Conservation (phyloP, 1,140 invertebrate genomes). For the Drosophila serrata region DNA sequence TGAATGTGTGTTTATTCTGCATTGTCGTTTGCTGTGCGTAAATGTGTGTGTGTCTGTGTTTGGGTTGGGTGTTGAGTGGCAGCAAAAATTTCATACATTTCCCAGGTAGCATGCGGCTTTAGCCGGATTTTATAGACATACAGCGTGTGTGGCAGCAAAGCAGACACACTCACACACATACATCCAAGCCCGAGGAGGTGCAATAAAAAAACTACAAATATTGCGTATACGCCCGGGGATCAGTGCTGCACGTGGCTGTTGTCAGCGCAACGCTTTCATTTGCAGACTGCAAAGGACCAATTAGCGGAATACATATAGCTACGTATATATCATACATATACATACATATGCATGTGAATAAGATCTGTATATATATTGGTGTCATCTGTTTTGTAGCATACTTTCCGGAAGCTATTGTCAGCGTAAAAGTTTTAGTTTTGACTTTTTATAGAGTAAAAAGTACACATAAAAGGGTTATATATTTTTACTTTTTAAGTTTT, state of each 20-base stretch:
- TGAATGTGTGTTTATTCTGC: slow-evolving; percentile 20
- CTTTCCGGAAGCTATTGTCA: slow-evolving; percentile 17
- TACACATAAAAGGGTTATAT: too few species aligned
- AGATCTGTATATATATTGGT: not conserved
- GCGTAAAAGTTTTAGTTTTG: not conserved
- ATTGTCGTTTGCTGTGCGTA: slow-evolving; percentile 31
- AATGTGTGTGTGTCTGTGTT: slow-evolving; percentile 2
- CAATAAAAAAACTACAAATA: slow-evolving; percentile 67
- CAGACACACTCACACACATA: not conserved
- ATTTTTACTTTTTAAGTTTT: too few species aligned
- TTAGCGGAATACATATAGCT: slow-evolving; percentile 52
- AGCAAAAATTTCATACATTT: slow-evolving; percentile 74
- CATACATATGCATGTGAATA: not conserved
- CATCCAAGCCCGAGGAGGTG: slow-evolving; percentile 3
- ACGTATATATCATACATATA: not conserved
- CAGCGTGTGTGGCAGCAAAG: slow-evolving; percentile 1
- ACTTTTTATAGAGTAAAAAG: not conserved
- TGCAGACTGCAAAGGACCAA: slow-evolving; percentile 59
- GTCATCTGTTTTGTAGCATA: slow-evolving; percentile 35
- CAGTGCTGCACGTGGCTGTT: slow-evolving; percentile 61
- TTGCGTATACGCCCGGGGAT: slow-evolving; percentile 73
- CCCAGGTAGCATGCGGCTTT: slow-evolving; percentile 75
- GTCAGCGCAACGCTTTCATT: slow-evolving; percentile 64
- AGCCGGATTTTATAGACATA: slow-evolving; percentile 75
- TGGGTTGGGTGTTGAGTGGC: slow-evolving; percentile 49